Base-by-base conservation (phyloP, 2,113 vertebrate genomes). In the Epinephelus lanceolatus region DNA sequence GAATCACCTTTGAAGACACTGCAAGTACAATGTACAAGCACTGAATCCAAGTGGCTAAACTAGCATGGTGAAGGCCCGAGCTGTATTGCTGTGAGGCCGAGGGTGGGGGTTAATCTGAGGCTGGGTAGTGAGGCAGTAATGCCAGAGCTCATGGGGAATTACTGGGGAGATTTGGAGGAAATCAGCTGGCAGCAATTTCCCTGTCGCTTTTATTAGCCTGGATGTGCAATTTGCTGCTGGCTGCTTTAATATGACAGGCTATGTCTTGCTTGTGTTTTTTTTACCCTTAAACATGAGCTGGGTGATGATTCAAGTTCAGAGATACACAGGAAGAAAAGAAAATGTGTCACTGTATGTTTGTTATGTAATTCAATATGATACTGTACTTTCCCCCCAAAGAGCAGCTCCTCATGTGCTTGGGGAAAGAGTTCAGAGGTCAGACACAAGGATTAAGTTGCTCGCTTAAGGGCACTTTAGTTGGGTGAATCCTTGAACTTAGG, bases 61-160 rank as follows among this genome's bases (percentile, higher is more conserved):
- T 21, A 45, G 76, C 62, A 45, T 21, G 18, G 23, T 57, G 78
- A 76, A 80, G 62, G 63, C 66, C 25, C 18, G 63, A 71, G 86
- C 83, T 45, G 51, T 55, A 56, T 76, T 30, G 72, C 78, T 66
- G 51, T 4, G 65, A 70, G 37, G 62, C 67, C 55, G 15, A 33
- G 57, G 80, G 42, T 37, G 71, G 30, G 47, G 71, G 88, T 83
- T 93, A 90, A 90, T 91, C 79, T 92, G 65, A 87, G 61, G n/a
- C 82, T 73, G 89, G 92, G 84, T 85, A 75, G 87, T 59, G 85
- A 93, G 87, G 89, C 91, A 63, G 86, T 91, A 89, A 85, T 84
- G 83, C 86, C 70, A 71, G 27, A 69, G 92, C 93, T 93, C 90
- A 85, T 88, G 87, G 89, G 92, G 91, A 94, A 93, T 92, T 92